These are phyloP conservation scores for Palythoa caribaeorum DNA, from an alignment of 92 coral and sea anemone genomes.

Conservation along the genomic window DNA sequence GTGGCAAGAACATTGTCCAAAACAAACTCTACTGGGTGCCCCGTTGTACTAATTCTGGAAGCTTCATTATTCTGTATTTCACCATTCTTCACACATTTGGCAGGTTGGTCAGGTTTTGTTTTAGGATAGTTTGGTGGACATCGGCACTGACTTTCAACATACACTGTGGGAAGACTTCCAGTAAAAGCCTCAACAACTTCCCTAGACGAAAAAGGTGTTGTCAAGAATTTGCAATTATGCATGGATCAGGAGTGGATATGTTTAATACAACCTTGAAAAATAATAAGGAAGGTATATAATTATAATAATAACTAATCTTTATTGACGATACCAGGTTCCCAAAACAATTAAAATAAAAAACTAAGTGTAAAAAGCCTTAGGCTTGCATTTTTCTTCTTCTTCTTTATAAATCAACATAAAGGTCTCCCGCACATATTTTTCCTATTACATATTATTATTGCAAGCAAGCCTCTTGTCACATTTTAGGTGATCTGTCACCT, in stretches of 20 bases:
- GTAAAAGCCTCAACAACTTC: slow-evolving; percentile 36
- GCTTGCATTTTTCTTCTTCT: no score
- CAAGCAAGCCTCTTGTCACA: no score
- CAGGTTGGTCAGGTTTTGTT: slow-evolving; percentile 32
- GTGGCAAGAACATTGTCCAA: slow-evolving; percentile 38
- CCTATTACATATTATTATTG: no score
- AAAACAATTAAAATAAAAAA: no score
- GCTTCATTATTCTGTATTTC: slow-evolving; percentile 30
- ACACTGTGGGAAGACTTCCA: slow-evolving; percentile 36
- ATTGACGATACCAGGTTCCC: no score
- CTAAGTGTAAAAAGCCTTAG: no score
- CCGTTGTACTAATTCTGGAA: slow-evolving; percentile 5
- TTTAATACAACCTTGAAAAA: no score
- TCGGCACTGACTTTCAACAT: slow-evolving; percentile 31
- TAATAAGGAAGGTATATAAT: no score
- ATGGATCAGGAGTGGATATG: neutral
- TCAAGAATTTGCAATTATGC: neutral
- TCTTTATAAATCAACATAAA: no score
- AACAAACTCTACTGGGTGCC: slow-evolving; percentile 41
- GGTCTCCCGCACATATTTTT: no score
- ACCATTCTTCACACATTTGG: slow-evolving; percentile 35
- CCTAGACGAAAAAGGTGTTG: neutral
- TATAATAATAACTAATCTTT: no score
- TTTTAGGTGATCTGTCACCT: no score
- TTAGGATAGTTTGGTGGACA: slow-evolving; percentile 38